These are phyloP conservation scores for Phaethon lepturus DNA, from an alignment of 2,113 vertebrate species.

Conservation along the genomic window DNA sequence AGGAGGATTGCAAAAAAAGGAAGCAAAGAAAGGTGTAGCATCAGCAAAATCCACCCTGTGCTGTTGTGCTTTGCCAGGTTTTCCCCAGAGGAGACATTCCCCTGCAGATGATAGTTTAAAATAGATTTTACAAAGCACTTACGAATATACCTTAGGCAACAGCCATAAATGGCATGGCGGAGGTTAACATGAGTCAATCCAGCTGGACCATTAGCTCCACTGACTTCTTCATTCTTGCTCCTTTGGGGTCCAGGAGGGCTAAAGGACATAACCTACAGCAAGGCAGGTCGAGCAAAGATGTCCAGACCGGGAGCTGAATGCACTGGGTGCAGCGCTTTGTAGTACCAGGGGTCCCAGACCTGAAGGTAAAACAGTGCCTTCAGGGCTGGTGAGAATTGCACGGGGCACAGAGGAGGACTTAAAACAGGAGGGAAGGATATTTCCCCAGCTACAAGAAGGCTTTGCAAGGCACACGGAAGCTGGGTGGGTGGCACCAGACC, in stretches of 20 bases:
- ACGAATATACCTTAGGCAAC: neutral
- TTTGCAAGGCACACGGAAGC: neutral
- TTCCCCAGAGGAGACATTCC: neutral
- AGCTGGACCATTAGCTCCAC: neutral
- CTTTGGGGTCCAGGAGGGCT: neutral
- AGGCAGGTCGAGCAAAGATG: accelerated
- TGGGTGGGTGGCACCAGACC: neutral
- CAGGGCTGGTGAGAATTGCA: neutral
- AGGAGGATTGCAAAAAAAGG: neutral
- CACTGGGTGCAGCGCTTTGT: neutral
- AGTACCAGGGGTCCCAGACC: neutral
- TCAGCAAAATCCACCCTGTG: neutral
- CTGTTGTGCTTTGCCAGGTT: neutral
- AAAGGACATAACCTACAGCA: neutral
- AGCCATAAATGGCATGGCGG: neutral
- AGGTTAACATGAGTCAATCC: neutral
- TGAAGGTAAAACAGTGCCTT: neutral
- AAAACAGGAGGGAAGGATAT: neutral
- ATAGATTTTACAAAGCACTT: neutral
- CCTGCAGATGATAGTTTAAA: neutral
- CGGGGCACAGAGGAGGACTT: neutral
- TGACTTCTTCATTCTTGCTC: neutral
- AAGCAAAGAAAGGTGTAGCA: neutral
- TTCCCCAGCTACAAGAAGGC: neutral
- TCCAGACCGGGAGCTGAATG: neutral